A percentile compares a stretch with the other conserved stretches of the same genome.
These are phyloP conservation scores for Parazoanthus swiftii DNA, from an alignment of 92 coral and sea anemone genomes.

Conservation along the genomic window DNA sequence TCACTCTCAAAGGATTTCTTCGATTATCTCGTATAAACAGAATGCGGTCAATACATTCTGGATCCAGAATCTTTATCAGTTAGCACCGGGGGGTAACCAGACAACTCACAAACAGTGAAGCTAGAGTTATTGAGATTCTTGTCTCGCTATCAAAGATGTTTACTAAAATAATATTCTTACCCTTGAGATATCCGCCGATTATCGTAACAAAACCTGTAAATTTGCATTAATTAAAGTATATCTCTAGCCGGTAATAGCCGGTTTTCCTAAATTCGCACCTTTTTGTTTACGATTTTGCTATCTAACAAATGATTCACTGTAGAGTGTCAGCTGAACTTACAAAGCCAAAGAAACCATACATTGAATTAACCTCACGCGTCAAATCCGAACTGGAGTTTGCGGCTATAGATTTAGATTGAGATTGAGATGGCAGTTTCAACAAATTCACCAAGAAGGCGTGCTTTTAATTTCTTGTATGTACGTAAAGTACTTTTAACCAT, in stretches of 20 bases:
- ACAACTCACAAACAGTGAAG: not conserved
- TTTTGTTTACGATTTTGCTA: not conserved
- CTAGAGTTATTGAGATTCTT: not conserved
- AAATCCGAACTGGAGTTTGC: too few relatives aligned
- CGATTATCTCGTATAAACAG: not conserved
- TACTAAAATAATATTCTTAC: too few relatives aligned
- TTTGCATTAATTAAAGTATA: not conserved
- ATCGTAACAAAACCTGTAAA: not conserved
- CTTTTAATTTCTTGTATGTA: not conserved
- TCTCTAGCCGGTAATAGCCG: not conserved
- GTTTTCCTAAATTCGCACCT: not conserved
- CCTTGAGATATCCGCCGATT: not conserved
- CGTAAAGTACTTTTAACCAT: not conserved
- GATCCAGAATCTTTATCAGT: not conserved
- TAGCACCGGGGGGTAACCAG: not conserved
- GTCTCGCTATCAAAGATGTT: not conserved
- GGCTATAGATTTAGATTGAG: too few relatives aligned
- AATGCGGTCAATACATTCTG: not conserved
- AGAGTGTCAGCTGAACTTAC: not conserved
- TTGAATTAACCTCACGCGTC: too few relatives aligned
- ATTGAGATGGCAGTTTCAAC: not conserved
- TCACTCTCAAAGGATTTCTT: not conserved
- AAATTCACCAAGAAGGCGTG: not conserved
- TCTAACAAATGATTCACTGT: not conserved
- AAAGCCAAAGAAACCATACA: not conserved